A percentile compares a stretch with the other conserved stretches of the same genome.
Evolutionary conservation across 2,797 vertebrate species (phyloP).

Genomic region (Scyliorhinus canicula): DNA sequence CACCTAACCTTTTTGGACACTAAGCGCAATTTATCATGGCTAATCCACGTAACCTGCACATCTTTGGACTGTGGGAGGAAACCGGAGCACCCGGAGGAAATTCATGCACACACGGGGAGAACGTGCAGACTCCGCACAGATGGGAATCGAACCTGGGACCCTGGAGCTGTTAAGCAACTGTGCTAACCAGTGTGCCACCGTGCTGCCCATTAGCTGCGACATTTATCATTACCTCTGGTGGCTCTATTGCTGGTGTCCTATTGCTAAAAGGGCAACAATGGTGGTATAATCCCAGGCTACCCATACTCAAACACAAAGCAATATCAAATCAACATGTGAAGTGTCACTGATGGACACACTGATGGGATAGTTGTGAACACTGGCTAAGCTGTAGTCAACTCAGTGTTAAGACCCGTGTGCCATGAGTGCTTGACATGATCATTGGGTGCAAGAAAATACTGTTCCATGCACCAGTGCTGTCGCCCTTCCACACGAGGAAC

Average conservation of each 20-base stretch:
- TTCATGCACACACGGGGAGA: no score
- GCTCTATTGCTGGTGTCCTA: background rate
- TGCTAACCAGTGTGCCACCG: no score
- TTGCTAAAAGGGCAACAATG: background rate
- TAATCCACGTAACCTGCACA: no score
- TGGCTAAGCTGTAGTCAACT: background rate
- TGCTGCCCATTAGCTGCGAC: background rate
- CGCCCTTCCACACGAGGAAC: background rate
- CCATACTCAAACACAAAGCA: background rate
- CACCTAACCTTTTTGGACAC: no score
- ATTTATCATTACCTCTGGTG: background rate
- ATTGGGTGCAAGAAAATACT: background rate
- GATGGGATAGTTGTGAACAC: background rate
- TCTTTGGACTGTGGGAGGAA: no score
- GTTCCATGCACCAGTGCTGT: background rate
- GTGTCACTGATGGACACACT: background rate
- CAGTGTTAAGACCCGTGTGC: background rate
- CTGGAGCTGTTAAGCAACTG: no score
- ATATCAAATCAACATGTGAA: background rate
- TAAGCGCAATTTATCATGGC: no score
- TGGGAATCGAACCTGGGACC: no score
- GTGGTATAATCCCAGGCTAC: background rate
- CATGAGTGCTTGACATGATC: background rate
- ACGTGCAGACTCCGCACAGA: no score
- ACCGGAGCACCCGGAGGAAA: no score